phyloP scores from a whole-genome alignment of 1,140 invertebrate genomes.

The Phthorimaea operculella region DNA sequence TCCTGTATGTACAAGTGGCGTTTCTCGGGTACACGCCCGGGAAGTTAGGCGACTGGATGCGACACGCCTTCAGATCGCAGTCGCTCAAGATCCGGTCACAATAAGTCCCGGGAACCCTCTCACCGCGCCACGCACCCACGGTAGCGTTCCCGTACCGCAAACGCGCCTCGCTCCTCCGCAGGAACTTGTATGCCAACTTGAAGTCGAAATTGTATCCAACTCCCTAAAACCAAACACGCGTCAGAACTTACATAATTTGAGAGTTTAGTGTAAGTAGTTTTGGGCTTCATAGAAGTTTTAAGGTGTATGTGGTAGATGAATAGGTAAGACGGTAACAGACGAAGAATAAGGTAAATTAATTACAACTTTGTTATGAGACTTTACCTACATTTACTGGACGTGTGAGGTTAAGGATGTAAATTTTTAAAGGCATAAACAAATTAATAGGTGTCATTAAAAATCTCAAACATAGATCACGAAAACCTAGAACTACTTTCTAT shows the following conservation, averaged over 20 bases:
- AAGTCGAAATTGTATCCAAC: conserved; percentile 86
- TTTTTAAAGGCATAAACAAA: too few species aligned
- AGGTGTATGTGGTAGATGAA: neutral
- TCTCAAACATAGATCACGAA: too few species aligned
- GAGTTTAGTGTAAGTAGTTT: too few species aligned
- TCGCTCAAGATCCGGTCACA: conserved; percentile 82
- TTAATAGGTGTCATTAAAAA: too few species aligned
- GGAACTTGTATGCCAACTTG: conserved; percentile 84
- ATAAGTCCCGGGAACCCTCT: conserved; percentile 77
- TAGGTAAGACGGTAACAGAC: neutral
- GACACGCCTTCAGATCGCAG: conserved; percentile 74
- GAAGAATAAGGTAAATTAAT: too few species aligned
- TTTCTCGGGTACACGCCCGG: conserved; percentile 88
- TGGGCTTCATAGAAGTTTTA: neutral
- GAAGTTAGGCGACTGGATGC: conserved; percentile 87
- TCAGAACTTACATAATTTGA: too few species aligned
- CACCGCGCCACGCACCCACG: conserved; percentile 76
- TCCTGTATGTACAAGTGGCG: conserved; percentile 83
- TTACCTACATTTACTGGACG: too few species aligned
- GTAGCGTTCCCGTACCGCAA: conserved; percentile 81
- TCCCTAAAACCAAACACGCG: conserved; percentile 64
- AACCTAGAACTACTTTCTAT: too few species aligned
- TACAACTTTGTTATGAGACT: too few species aligned
- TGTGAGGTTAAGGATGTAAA: too few species aligned
- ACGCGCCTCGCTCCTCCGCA: conserved; percentile 77